Percentiles rank a stretch among this genome's conserved stretches.
Evolutionary conservation across 2,888 invertebrate genomes (phyloP).

Genomic region (Phaonia tiefii): DNA sequence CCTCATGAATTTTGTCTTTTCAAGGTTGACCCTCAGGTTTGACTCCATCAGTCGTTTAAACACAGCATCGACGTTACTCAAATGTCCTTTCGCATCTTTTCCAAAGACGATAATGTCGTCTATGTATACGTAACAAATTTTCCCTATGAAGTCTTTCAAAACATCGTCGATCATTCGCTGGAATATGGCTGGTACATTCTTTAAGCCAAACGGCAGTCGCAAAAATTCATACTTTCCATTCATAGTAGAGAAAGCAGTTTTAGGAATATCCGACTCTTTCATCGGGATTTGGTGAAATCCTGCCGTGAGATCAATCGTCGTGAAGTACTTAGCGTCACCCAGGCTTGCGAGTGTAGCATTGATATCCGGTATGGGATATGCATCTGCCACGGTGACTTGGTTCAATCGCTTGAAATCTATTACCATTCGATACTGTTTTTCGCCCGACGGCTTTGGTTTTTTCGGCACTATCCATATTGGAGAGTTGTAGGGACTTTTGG

Average conservation of each 20-base stretch:
- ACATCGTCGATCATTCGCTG: conserved; percentile 60
- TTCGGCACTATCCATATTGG: conserved; percentile 70
- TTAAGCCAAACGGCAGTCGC: conserved; percentile 56
- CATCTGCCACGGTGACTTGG: not conserved
- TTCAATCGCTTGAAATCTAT: conserved; percentile 1
- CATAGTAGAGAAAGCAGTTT: not conserved
- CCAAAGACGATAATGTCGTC: conserved; percentile 66
- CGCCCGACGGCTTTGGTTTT: conserved; percentile 64
- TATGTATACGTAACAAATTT: conserved; percentile 65
- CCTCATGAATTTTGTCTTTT: conserved; percentile 60
- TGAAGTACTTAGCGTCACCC: conserved; percentile 65
- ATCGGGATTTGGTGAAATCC: conserved; percentile 68
- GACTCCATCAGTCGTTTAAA: not conserved
- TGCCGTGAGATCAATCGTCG: conserved; percentile 66
- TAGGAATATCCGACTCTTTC: conserved; percentile 23
- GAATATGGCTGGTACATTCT: conserved; percentile 61
- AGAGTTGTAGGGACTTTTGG: conserved; percentile 70
- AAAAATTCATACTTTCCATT: conserved; percentile 51
- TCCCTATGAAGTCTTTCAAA: not conserved
- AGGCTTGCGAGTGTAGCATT: conserved; percentile 64
- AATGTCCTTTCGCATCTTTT: not conserved
- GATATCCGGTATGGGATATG: conserved; percentile 67
- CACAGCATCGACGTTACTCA: not conserved
- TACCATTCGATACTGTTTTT: conserved; percentile 63
- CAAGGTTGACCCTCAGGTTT: conserved; percentile 51